These are phyloP conservation scores for Drosophila tanythrix DNA, from an alignment of 2,888 invertebrate species.

Conservation along the genomic window DNA sequence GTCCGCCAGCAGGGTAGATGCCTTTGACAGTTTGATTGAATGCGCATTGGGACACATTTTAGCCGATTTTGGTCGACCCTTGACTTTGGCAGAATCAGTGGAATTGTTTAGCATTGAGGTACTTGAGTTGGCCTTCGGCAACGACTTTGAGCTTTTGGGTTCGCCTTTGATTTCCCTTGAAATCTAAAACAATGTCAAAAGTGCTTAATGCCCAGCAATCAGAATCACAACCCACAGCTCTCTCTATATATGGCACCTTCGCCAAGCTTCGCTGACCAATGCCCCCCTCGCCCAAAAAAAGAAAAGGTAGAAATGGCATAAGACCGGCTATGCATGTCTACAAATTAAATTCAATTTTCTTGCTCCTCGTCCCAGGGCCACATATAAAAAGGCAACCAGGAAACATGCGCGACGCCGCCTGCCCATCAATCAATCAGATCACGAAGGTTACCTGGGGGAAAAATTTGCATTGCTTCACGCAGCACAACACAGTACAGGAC, in stretches of 20 bases:
- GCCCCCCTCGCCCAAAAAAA: constrained; percentile 2
- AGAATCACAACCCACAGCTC: constrained; percentile 41
- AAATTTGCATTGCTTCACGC: constrained; percentile 78
- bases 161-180: constrained; percentile 71
- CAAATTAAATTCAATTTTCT: constrained; percentile 79
- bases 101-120: constrained; percentile 6
- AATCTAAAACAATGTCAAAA: constrained; percentile 74
- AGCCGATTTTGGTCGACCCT: constrained; percentile 29
- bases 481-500: constrained; percentile 40
- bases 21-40: constrained; percentile 73
- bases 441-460: constrained; percentile 78
- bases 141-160: constrained; percentile 21
- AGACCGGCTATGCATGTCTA: constrained; percentile 65
- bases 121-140: constrained; percentile 30
- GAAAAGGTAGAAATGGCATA: constrained; percentile 68
- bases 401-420: constrained; percentile 51
- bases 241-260: constrained; percentile 21
- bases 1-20: constrained; percentile 25
- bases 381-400: constrained; percentile 24
- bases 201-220: constrained; percentile 71
- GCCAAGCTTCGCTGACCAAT: constrained; percentile 38
- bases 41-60: constrained; percentile 34
- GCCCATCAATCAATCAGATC: constrained; percentile 79
- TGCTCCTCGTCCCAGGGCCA: constrained; percentile 16
- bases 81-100: neutral